Conservation (phyloP, 1,140 invertebrate genomes). For the Diorhabda carinulata region DNA sequence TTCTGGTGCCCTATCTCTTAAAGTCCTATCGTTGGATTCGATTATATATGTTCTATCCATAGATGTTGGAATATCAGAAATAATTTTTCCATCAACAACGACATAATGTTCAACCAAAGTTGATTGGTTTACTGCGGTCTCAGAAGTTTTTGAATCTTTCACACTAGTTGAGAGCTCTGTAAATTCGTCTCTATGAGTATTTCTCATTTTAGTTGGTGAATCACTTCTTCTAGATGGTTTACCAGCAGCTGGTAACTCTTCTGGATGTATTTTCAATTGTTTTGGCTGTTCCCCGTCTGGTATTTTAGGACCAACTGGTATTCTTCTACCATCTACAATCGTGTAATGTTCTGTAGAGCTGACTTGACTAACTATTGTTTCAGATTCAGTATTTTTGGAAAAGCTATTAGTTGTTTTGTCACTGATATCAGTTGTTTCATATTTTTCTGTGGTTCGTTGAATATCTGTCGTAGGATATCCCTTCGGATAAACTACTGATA, state of each 20-base stretch:
- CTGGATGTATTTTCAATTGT: neutral
- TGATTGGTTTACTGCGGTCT: conserved; percentile 11
- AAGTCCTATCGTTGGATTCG: neutral
- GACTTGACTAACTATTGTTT: conserved; percentile 11
- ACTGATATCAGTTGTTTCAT: conserved; percentile 6
- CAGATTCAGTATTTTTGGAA: conserved; percentile 12
- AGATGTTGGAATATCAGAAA: conserved; percentile 9
- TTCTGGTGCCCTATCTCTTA: neutral
- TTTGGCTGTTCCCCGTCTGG: neutral
- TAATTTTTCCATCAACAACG: conserved; percentile 13
- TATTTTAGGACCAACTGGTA: conserved; percentile 12
- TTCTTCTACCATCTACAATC: conserved; percentile 14
- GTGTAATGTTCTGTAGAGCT: conserved; percentile 17
- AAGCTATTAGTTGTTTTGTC: conserved; percentile 8
- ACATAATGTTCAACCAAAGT: conserved; percentile 16
- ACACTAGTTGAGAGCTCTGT: neutral
- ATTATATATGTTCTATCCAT: neutral
- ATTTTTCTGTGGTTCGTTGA: neutral
- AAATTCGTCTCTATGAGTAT: no score
- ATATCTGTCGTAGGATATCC: neutral
- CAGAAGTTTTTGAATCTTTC: conserved; percentile 15
- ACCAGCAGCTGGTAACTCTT: conserved; percentile 2
- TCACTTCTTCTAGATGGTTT: conserved; percentile 5
- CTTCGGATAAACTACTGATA: neutral
- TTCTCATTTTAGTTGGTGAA: neutral